A percentile compares a stretch with the other conserved stretches of the same genome.
phyloP scores from a whole-genome alignment of 2,888 invertebrate species.

The Philonicus albiceps region DNA sequence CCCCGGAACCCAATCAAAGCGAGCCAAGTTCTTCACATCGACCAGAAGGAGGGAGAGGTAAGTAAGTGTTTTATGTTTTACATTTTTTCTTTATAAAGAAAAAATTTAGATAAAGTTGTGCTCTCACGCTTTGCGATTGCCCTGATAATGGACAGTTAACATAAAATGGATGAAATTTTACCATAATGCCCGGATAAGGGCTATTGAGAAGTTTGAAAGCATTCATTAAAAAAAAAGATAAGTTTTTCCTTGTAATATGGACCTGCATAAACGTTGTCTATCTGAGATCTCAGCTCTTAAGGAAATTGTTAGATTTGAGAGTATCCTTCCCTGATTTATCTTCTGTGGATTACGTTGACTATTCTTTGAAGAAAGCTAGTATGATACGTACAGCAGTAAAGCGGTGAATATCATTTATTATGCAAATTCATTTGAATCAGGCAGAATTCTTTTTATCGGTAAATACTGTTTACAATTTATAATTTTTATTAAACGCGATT shows the following conservation, averaged over 20 bases:
- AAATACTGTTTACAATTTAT: too few species aligned
- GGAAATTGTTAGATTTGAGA: neutral
- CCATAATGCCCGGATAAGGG: neutral
- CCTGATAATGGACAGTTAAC: neutral
- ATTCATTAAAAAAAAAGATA: neutral
- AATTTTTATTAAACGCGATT: too few species aligned
- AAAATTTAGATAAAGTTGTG: neutral
- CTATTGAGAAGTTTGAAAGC: neutral
- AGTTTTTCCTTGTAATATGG: neutral
- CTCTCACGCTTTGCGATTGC: neutral
- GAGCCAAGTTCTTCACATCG: conserved; percentile 61
- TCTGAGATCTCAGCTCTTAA: neutral
- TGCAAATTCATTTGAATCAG: neutral
- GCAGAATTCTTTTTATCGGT: too few species aligned
- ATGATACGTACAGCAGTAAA: neutral
- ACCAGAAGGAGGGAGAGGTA: conserved; percentile 75
- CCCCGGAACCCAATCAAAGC: conserved; percentile 59
- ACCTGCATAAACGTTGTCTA: neutral
- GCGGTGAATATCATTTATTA: neutral
- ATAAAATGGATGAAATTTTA: neutral
- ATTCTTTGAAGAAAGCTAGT: neutral
- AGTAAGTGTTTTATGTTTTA: conserved; percentile 71
- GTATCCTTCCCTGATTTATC: neutral
- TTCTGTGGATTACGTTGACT: neutral
- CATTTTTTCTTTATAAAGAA: conserved; percentile 47